Percentiles rank a stretch among this genome's conserved stretches.
Conservation (phyloP, 2,888 invertebrate species). For the Thera obeliscata region DNA sequence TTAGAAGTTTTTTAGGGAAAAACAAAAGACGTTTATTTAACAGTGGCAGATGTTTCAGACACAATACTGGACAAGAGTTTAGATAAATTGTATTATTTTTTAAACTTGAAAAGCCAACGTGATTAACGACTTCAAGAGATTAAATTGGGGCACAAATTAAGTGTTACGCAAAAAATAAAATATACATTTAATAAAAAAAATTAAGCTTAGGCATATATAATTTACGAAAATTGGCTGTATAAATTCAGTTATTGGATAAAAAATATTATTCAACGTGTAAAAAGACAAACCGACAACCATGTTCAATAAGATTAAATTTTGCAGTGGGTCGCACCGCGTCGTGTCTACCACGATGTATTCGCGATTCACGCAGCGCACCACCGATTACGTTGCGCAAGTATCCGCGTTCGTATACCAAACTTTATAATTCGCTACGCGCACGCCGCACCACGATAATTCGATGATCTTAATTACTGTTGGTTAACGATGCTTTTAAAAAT, state of each 20-base stretch:
- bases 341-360: constrained; percentile 45
- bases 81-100: neutral
- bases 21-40: neutral
- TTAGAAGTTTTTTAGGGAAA: neutral
- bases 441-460: constrained; percentile 48
- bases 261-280: too few species aligned
- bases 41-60: neutral
- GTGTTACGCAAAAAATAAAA: too few species aligned
- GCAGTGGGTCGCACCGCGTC: constrained; percentile 14
- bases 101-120: neutral
- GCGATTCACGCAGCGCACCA: constrained; percentile 61
- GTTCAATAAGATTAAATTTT: too few species aligned
- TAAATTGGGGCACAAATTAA: neutral
- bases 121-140: neutral
- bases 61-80: neutral
- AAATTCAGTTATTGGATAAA: too few species aligned
- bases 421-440: constrained; percentile 58
- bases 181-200: too few species aligned
- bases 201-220: too few species aligned
- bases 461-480: constrained; percentile 65
- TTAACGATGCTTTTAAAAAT: too few species aligned
- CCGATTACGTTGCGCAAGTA: constrained; percentile 69
- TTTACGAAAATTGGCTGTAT: too few species aligned
- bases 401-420: constrained; percentile 51
- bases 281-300: too few species aligned